Base-by-base conservation (phyloP, 2,797 vertebrate genomes). In the Miichthys miiuy region DNA sequence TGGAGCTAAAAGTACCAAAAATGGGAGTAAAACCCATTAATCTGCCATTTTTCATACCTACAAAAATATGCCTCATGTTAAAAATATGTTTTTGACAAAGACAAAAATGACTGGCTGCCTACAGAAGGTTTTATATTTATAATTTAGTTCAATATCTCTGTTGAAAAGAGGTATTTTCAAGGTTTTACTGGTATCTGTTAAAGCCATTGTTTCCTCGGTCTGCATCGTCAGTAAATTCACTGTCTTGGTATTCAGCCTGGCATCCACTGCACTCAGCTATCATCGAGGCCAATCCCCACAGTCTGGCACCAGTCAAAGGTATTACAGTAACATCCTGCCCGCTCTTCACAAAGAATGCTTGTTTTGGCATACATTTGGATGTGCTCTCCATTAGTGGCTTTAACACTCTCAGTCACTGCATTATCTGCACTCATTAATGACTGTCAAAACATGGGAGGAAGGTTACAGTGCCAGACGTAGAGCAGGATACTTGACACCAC, bases 311-410 rank as follows among this genome's bases (percentile, higher is more conserved):
- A 54, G 79, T 72, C 85, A 64, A 41, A 81, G 61, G 82, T 82
- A 89, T 89, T 89, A 88, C 82, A 78, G 85, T 89, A 79, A 88
- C 86, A 88, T 88, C 87, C 88, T 88, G 87, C 89, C 80, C 72
- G 74, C 85, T 84, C 68, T 55, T 87, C 68, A 79, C 77, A 81
- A 88, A 77, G 87, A 88, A 88, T 86, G 88, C 86, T 89, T 89
- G 82, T 82, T 83, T 87, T 88, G 89, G 88, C 83, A 74, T 60
- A 30, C 70, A 56, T 77, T 69, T 80, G 72, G 80, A 86, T 67
- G 62, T 72, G 81, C 75, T 81, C 79, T 86, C 81, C 79, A 78
- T 86, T 77, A 85, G 79, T 81, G 86, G 80, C 82, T 81, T 82
- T 74, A 86, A 79, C 87, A 68, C 86, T 68, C 81, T 75, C 74